Evolutionary conservation across 2,888 invertebrate genomes (phyloP).

Genomic region (Belgica antarctica): DNA sequence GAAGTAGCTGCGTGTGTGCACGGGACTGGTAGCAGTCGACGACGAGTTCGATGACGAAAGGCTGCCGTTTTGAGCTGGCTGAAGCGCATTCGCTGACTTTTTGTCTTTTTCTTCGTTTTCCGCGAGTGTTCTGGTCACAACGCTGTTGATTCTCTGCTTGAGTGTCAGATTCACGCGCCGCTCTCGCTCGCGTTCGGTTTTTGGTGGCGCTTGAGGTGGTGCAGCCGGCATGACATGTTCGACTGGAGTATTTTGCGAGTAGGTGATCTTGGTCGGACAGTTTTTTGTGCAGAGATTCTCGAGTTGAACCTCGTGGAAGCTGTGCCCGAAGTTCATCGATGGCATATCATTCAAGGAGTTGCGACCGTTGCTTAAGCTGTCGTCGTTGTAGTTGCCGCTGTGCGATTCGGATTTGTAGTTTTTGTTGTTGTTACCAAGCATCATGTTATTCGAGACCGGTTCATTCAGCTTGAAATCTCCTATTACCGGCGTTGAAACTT

Average conservation of each 20-base stretch:
- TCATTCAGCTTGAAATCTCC: constrained; percentile 54
- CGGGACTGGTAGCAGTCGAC: constrained; percentile 56
- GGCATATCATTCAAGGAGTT: constrained; percentile 35
- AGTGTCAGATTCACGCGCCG: constrained; percentile 67
- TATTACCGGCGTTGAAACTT: constrained; percentile 41
- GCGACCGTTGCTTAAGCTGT: constrained; percentile 47
- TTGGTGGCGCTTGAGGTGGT: constrained; percentile 50
- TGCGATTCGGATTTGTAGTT: constrained; percentile 46
- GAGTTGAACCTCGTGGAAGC: constrained; percentile 50
- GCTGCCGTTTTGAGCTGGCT: constrained; percentile 54
- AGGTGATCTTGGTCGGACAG: constrained; percentile 49
- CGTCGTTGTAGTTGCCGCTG: constrained; percentile 52
- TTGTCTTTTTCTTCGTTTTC: constrained; percentile 69
- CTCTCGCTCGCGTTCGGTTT: constrained; percentile 52
- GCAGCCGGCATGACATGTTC: constrained; percentile 4
- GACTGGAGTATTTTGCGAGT: constrained; percentile 21
- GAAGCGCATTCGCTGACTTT: constrained; percentile 50
- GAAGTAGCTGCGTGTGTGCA: constrained; percentile 53
- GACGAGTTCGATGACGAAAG: constrained; percentile 55
- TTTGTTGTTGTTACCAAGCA: constrained; percentile 42
- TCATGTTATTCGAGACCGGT: constrained; percentile 51
- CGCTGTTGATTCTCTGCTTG: constrained; percentile 82
- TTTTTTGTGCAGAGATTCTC: constrained; percentile 55
- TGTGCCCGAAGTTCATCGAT: constrained; percentile 21
- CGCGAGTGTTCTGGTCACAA: constrained; percentile 84